A percentile compares a stretch with the other conserved stretches of the same genome.
phyloP scores from a whole-genome alignment of 2,113 vertebrate species.

The Glaucomys volans region DNA sequence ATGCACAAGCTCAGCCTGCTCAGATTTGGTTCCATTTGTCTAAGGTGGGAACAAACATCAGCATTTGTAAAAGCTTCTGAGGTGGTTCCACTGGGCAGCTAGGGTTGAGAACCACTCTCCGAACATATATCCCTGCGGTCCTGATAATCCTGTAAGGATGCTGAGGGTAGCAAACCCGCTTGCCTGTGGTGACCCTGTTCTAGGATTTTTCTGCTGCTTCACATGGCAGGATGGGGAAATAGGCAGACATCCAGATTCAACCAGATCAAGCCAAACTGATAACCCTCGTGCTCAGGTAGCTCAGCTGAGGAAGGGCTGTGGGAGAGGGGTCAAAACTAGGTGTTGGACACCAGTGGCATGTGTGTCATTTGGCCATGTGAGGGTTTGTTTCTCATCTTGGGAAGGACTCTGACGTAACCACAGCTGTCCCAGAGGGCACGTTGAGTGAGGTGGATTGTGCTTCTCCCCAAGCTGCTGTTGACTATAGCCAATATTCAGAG shows the following conservation, averaged over 20 bases:
- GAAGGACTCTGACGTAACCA: neutral
- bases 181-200: neutral
- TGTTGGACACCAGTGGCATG: neutral
- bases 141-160: neutral
- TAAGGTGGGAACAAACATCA: neutral
- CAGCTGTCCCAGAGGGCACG: neutral
- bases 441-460: neutral
- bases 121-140: neutral
- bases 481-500: neutral
- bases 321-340: neutral
- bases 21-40: neutral
- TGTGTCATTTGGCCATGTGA: neutral
- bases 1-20: neutral
- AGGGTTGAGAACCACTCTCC: neutral
- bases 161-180: neutral
- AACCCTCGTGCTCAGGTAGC: neutral
- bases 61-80: neutral
- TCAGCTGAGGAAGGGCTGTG: neutral
- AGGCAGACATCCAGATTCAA: neutral
- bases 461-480: neutral
- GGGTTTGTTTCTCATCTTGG: neutral
- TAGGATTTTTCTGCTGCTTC: neutral
- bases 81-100: neutral
- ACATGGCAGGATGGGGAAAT: neutral
- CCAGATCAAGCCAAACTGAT: neutral